Evolutionary conservation across 2,113 vertebrate species (phyloP), one percentile per base, ranked within the genome.

Genomic region (Malaclemys terrapin): DNA sequence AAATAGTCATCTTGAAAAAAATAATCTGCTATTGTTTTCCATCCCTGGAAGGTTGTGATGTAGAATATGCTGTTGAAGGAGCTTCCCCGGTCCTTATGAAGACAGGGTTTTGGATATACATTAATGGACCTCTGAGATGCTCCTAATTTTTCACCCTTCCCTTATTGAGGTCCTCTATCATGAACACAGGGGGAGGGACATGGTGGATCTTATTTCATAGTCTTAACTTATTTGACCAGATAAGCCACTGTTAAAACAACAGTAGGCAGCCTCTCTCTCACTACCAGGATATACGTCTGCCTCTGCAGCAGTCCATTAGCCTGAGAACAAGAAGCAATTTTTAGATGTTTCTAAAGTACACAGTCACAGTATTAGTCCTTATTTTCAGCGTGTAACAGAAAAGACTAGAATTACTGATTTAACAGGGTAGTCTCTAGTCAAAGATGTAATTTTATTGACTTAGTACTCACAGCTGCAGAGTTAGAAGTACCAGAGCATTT

Each of bases 391-490:
- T 0, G 5, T 56, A 35, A 31, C 8, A 12, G 50, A 12, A 62
- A 87, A 52, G 25, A 49, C 6, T 1, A 0, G 31, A 22, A n/a
- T 0, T 53, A 50, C 0, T 0, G 2, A 4, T 12, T 72, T 53
- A 59, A 45, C 29, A 6, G 5, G 3, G 31, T 50, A 12, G 16
- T 59, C 81, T 50, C 89, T 84, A 31, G 62, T 6, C 35, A 49
- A 27, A 50, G n/a, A 27, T 50, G n/a, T 2, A 57, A 31, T 10
- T 85, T 54, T 22, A 42, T 31, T 16, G 88, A 38, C 53, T 54
- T 11, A 65, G 29, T 2, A 3, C 50, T 14, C 29, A 59, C 50
- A 79, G 75, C 29, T 59, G 45, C 54, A 83, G 69, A 62, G 75
- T 69, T 19, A n/a, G 65, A 38, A 72, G 8, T 38, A 38, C 19